These are phyloP conservation scores for Albula glossodonta DNA, from an alignment of 2,113 vertebrate genomes.

Conservation along the genomic window DNA sequence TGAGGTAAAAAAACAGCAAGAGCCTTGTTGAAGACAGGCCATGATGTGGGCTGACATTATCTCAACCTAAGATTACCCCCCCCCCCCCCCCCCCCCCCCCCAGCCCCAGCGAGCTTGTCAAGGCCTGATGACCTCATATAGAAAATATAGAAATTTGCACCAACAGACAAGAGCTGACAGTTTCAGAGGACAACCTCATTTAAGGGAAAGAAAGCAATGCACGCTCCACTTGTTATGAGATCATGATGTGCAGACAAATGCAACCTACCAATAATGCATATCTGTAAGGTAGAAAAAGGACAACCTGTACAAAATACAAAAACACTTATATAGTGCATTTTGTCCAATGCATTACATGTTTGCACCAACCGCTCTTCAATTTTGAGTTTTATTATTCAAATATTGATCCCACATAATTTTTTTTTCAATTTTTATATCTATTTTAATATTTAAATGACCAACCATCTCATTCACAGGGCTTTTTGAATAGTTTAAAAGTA, in stretches of 20 bases:
- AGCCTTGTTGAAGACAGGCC: background rate
- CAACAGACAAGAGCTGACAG: background rate
- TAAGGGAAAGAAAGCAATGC: background rate
- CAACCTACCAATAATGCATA: too few species aligned
- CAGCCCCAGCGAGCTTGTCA: background rate
- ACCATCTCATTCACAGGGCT: too few species aligned
- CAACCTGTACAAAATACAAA: too few species aligned
- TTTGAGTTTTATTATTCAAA: too few species aligned
- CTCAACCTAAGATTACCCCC: background rate
- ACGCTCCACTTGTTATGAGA: background rate
- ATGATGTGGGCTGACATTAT: conserved; percentile 1
- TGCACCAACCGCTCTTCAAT: too few species aligned
- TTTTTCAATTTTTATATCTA: too few species aligned
- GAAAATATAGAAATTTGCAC: background rate
- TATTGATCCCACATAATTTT: too few species aligned
- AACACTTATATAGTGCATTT: too few species aligned
- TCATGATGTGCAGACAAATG: background rate
- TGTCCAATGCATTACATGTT: too few species aligned
- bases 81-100: background rate
- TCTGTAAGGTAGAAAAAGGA: background rate
- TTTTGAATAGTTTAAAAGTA: too few species aligned
- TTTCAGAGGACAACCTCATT: conserved; percentile 6
- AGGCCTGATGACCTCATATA: background rate
- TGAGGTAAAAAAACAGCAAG: background rate
- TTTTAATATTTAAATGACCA: too few species aligned